These are phyloP conservation scores for Lepilemur ruficaudatus DNA, from an alignment of 2,797 vertebrate species.

Conservation along the genomic window DNA sequence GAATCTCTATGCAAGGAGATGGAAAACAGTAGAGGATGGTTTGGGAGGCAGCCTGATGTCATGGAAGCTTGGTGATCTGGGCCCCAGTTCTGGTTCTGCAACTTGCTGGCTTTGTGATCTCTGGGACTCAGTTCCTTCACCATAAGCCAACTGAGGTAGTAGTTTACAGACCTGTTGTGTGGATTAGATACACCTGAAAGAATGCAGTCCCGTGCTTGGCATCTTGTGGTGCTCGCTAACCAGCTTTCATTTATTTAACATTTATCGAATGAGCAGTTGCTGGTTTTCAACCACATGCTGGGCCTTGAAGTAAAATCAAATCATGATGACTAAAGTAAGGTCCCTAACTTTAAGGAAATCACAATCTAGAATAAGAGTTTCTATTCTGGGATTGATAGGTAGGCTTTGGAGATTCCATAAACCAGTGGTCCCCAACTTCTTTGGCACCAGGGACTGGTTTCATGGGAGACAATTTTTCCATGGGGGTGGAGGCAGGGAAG, in stretches of 20 bases:
- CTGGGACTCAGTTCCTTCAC: not conserved
- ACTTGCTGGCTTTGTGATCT: not conserved
- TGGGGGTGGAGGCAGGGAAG: too few relatives aligned
- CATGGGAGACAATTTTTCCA: too few relatives aligned
- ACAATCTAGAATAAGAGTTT: not conserved
- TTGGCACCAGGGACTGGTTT: too few relatives aligned
- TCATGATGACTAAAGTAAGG: not conserved
- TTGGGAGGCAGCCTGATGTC: not conserved
- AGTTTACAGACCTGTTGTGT: not conserved
- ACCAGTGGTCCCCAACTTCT: too few relatives aligned
- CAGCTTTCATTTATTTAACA: not conserved
- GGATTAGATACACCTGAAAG: not conserved
- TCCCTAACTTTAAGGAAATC: not conserved
- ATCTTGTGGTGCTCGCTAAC: not conserved
- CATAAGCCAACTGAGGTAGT: not conserved
- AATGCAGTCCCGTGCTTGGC: not conserved
- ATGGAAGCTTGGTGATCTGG: not conserved
- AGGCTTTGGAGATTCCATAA: not conserved
- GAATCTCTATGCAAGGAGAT: not conserved
- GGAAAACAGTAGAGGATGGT: not conserved
- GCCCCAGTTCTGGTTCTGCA: not conserved
- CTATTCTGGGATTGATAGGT: not conserved
- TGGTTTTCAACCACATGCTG: not conserved
- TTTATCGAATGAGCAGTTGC: not conserved
- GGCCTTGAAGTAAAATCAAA: not conserved